Percentiles rank a stretch among this genome's conserved stretches.
Conservation (phyloP, 2,113 vertebrate genomes). For the Tursiops truncatus region DNA sequence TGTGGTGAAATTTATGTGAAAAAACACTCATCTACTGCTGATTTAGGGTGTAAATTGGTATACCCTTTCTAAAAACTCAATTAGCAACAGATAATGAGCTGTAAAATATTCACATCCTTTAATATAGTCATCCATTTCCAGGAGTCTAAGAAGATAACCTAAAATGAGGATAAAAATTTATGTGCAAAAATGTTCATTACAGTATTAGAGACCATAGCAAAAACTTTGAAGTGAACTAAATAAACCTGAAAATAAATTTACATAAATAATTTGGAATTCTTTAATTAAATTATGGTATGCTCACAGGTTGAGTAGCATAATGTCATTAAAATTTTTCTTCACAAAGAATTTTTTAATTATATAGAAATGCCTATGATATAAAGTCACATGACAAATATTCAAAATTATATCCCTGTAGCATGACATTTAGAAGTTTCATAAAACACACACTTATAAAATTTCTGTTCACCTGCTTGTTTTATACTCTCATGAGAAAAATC, state of each 20-base stretch:
- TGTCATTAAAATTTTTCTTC: constrained; percentile 18
- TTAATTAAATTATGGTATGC: constrained; percentile 21
- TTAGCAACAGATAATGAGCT: constrained; percentile 59
- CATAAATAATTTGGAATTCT: background rate
- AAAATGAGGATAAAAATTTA: background rate
- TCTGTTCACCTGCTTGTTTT: background rate
- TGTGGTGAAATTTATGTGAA: constrained; percentile 24
- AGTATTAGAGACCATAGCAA: background rate
- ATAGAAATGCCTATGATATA: background rate
- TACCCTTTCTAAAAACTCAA: constrained; percentile 40
- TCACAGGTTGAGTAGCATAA: background rate
- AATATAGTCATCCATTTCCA: constrained; percentile 26
- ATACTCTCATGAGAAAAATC: background rate
- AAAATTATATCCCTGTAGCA: background rate
- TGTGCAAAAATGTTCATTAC: background rate
- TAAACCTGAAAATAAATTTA: constrained; percentile 17
- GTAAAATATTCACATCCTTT: constrained; percentile 56
- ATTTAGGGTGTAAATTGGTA: constrained; percentile 42
- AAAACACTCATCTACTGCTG: background rate
- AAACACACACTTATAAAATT: background rate
- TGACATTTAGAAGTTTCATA: constrained; percentile 26
- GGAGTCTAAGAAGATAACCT: background rate
- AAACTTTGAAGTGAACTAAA: constrained; percentile 13
- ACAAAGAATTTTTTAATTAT: background rate
- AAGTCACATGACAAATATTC: constrained; percentile 15